Percentiles rank a stretch among this genome's conserved stretches.
phyloP scores from a whole-genome alignment of 2,888 invertebrate species.

The Silvanus unidentatus region DNA sequence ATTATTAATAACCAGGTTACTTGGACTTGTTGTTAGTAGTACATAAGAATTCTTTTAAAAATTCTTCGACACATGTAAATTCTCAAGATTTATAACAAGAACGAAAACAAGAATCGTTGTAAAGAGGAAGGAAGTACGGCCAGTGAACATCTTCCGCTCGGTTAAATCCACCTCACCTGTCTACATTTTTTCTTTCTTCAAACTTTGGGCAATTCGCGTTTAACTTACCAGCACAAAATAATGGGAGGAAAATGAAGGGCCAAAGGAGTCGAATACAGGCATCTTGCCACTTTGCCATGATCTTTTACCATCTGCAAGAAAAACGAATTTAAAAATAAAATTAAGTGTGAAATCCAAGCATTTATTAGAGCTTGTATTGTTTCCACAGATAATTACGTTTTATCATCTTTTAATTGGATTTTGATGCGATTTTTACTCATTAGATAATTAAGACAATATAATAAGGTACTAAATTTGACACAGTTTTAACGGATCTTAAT shows the following conservation, averaged over 20 bases:
- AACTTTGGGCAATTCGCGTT: background rate
- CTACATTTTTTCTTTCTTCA: background rate
- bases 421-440: background rate
- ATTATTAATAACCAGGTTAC: background rate
- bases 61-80: background rate
- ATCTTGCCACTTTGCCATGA: conserved; percentile 33
- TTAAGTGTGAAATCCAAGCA: too few species aligned
- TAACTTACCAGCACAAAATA: conserved; percentile 21
- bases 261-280: conserved; percentile 26
- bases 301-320: conserved; percentile 26
- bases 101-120: too few species aligned
- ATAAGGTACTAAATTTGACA: too few species aligned
- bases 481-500: too few species aligned
- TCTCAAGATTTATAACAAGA: background rate
- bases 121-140: conserved; percentile 27
- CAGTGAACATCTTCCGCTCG: conserved; percentile 21
- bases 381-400: too few species aligned
- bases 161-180: conserved; percentile 19
- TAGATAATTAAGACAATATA: background rate
- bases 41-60: background rate
- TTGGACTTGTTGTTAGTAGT: background rate
- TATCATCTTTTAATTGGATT: background rate
- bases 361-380: too few species aligned
- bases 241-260: conserved; percentile 19
- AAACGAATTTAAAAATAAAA: background rate